Conservation (phyloP, 2,888 invertebrate species). For the Bombylius major region DNA sequence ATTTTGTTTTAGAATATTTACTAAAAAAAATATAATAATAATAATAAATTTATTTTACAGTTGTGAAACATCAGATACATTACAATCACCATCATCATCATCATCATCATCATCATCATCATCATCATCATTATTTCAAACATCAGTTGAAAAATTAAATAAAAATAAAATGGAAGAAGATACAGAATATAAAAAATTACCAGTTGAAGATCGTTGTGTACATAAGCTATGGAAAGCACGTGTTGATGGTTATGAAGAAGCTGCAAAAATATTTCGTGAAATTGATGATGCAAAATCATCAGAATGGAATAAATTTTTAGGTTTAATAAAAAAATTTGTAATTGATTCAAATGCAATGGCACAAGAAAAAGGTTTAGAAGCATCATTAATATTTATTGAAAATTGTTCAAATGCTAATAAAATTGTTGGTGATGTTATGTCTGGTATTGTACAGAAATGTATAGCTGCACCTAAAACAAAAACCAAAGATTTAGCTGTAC, state of each 20-base stretch:
- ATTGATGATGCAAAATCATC: slow-evolving; percentile 87
- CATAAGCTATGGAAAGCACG: slow-evolving; percentile 96
- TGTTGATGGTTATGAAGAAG: slow-evolving; percentile 87
- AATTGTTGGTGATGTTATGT: slow-evolving; percentile 79
- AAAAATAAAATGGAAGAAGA: slow-evolving; percentile 58
- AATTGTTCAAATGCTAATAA: slow-evolving; percentile 80
- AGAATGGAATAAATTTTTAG: slow-evolving; percentile 84
- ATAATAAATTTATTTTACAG: no score
- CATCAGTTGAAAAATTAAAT: not conserved
- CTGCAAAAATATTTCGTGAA: slow-evolving; percentile 73
- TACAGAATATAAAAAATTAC: slow-evolving; percentile 74
- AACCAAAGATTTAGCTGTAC: slow-evolving; percentile 81
- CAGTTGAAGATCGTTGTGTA: slow-evolving; percentile 80
- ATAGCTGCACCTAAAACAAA: slow-evolving; percentile 82
- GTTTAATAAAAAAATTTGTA: slow-evolving; percentile 88
- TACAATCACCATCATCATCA: no score
- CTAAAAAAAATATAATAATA: no score
- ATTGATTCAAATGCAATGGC: slow-evolving; percentile 88
- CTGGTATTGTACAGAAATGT: slow-evolving; percentile 81
- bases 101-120: no score
- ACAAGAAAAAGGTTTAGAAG: slow-evolving; percentile 91
- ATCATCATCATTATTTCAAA: no score
- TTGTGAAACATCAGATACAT: no score
- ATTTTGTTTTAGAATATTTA: no score
- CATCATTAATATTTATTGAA: slow-evolving; percentile 79